A percentile compares a stretch with the other conserved stretches of the same genome.
Evolutionary conservation across 23 tunicate species (phyloP).

Genomic region (Halocynthia aurantium): DNA sequence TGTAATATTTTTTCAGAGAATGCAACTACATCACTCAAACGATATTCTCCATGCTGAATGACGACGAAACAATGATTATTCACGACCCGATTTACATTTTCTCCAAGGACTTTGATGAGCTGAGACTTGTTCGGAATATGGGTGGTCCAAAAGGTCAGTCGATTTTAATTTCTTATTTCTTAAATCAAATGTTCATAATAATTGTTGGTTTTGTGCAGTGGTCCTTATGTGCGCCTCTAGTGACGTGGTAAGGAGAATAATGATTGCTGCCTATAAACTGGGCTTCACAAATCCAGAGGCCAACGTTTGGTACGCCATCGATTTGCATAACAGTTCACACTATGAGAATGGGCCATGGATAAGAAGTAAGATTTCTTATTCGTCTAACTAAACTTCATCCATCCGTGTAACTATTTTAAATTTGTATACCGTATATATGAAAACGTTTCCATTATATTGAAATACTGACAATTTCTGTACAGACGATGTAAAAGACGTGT

Average conservation of each 20-base stretch:
- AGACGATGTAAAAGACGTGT: constrained; percentile 54
- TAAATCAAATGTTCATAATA: background rate
- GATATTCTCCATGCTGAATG: constrained; percentile 22
- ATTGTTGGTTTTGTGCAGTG: constrained; percentile 26
- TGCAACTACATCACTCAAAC: constrained; percentile 57
- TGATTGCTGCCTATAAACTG: constrained; percentile 54
- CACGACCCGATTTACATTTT: constrained; percentile 20
- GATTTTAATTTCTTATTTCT: background rate
- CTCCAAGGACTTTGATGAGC: constrained; percentile 16
- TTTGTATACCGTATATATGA: background rate
- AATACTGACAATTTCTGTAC: background rate
- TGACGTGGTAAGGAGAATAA: constrained; percentile 48
- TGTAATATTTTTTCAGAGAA: constrained; percentile 18
- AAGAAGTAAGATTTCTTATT: constrained; percentile 28
- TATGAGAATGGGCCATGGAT: constrained; percentile 71
- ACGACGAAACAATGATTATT: background rate
- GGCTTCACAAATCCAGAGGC: constrained; percentile 35
- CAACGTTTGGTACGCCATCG: constrained; percentile 71
- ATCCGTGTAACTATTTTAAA: background rate
- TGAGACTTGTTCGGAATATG: constrained; percentile 18
- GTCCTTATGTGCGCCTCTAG: constrained; percentile 80
- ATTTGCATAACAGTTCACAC: constrained; percentile 47
- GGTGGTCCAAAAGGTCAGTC: constrained; percentile 36
- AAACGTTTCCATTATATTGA: background rate
- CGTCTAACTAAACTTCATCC: background rate